phyloP scores from a whole-genome alignment of 1,140 invertebrate genomes.

The Pteromalus puparum region DNA sequence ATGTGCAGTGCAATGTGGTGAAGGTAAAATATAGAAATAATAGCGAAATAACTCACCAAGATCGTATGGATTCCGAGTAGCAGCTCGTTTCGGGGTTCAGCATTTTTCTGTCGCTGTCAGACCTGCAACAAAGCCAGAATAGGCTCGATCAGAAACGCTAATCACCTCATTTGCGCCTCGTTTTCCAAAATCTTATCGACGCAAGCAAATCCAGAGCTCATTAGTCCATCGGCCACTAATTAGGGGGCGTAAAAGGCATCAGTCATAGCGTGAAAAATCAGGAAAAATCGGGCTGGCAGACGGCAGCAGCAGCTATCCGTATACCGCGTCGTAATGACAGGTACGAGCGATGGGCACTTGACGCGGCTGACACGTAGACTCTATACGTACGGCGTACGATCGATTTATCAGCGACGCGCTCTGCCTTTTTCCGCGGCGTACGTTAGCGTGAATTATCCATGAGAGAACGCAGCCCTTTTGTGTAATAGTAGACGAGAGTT shows the following conservation, averaged over 20 bases:
- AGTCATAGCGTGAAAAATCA: conserved; percentile 13
- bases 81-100: conserved; percentile 71
- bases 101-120: conserved; percentile 73
- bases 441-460: conserved; percentile 28
- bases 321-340: conserved; percentile 25
- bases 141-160: neutral
- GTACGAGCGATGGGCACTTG: conserved; percentile 33
- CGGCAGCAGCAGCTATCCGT: neutral
- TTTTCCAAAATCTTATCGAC: neutral
- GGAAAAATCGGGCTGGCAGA: conserved; percentile 18
- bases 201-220: neutral
- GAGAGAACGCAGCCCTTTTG: neutral
- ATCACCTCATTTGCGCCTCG: neutral
- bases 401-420: conserved; percentile 43
- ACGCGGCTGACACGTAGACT: conserved; percentile 9
- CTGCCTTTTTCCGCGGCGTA: conserved; percentile 34
- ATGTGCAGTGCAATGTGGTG: too few species aligned
- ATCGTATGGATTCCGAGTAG: conserved; percentile 71
- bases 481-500: neutral
- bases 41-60: conserved; percentile 66
- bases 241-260: neutral
- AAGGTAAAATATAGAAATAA: neutral
- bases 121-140: conserved; percentile 65
- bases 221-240: neutral
- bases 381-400: neutral